Evolutionary conservation across 2,797 vertebrate genomes (phyloP).

Genomic region (Agapornis canus): DNA sequence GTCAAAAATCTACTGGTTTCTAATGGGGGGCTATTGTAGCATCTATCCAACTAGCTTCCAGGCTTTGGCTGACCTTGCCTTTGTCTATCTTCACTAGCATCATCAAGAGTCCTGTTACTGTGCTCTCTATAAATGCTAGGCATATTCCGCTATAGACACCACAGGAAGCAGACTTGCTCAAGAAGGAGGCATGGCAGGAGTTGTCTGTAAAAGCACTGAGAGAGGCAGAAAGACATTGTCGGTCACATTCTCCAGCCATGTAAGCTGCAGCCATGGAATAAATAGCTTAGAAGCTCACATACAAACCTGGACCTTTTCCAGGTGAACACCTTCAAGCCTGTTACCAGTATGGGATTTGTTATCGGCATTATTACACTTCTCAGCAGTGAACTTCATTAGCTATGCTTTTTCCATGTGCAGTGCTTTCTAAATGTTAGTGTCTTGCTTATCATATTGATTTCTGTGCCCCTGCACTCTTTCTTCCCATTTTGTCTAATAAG

Average conservation of each 20-base stretch:
- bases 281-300: neutral
- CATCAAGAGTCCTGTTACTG: accelerated
- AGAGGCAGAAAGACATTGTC: neutral
- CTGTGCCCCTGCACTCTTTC: conserved; percentile 61
- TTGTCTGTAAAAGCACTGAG: neutral
- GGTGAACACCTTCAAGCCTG: conserved; percentile 1
- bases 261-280: neutral
- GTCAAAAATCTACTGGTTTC: accelerated
- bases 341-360: neutral
- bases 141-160: neutral
- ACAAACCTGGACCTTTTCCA: neutral
- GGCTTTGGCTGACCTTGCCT: neutral
- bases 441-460: conserved; percentile 62
- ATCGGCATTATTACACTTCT: neutral
- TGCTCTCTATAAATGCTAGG: neutral
- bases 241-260: neutral
- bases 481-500: conserved; percentile 65
- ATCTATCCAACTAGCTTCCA: neutral
- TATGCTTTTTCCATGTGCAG: neutral
- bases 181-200: neutral
- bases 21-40: neutral
- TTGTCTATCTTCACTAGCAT: neutral
- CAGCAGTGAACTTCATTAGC: conserved; percentile 18
- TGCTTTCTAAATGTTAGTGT: conserved; percentile 14
- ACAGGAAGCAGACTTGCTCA: neutral